Conservation (phyloP, 2,888 invertebrate species). For the Hydrotaea cyrtoneurina region DNA sequence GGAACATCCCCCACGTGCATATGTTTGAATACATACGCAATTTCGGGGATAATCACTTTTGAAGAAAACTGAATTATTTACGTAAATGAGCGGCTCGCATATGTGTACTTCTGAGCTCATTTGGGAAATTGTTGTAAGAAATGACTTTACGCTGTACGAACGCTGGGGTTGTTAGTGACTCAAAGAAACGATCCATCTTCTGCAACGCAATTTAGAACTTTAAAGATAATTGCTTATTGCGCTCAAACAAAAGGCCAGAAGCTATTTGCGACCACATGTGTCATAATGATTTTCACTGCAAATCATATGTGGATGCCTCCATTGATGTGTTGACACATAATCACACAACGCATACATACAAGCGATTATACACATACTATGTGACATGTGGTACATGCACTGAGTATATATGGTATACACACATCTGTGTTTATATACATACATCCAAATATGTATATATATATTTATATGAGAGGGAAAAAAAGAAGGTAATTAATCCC, state of each 20-base stretch:
- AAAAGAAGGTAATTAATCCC: constrained; percentile 26
- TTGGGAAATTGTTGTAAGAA: not conserved
- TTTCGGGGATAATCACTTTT: not conserved
- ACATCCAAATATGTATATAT: no score
- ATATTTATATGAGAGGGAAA: no score
- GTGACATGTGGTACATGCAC: no score
- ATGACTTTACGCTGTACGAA: not conserved
- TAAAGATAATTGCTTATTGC: not conserved
- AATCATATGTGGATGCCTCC: not conserved
- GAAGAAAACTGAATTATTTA: not conserved
- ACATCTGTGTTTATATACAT: no score
- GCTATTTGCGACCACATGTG: constrained; percentile 6
- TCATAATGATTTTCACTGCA: not conserved
- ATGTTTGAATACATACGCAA: not conserved
- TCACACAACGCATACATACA: not conserved
- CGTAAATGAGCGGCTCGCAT: not conserved
- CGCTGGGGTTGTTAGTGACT: not conserved
- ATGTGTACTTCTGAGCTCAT: not conserved
- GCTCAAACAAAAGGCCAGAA: not conserved
- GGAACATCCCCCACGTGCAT: not conserved
- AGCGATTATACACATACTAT: no score
- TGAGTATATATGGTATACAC: no score
- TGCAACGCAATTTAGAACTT: not conserved
- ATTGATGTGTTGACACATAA: not conserved
- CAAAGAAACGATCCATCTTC: not conserved